These are phyloP conservation scores for Falco concolor DNA, from an alignment of 2,797 vertebrate species.

Conservation along the genomic window DNA sequence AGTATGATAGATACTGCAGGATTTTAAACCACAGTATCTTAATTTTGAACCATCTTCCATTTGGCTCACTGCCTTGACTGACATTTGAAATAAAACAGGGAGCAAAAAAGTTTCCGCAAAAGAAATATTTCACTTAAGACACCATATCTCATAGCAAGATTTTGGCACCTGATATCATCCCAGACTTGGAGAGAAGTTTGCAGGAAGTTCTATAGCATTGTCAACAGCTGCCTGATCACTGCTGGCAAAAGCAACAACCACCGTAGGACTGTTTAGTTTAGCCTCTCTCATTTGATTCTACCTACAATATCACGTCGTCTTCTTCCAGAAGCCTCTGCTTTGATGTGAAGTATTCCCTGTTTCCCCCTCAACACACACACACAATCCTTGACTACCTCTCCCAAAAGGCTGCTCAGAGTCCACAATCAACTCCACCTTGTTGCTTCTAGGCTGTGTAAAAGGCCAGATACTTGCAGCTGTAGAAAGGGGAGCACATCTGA, in stretches of 20 bases:
- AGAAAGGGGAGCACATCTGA: neutral
- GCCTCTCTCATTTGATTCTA: neutral
- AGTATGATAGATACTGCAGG: neutral
- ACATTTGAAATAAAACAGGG: constrained; percentile 20
- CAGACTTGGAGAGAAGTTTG: neutral
- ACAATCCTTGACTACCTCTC: neutral
- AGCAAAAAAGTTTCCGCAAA: neutral
- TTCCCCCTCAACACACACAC: too few species aligned
- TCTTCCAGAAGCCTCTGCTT: neutral
- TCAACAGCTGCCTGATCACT: neutral
- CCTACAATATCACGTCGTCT: neutral
- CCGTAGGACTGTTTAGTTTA: neutral
- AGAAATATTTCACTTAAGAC: neutral
- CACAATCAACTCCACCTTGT: neutral
- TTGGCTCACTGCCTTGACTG: neutral
- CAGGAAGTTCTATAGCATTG: neutral
- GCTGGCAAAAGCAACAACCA: neutral
- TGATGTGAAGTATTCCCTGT: neutral
- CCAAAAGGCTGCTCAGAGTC: neutral
- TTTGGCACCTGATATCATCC: neutral
- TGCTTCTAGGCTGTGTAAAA: neutral
- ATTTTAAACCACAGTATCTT: neutral
- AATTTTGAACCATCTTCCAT: neutral
- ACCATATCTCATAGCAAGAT: neutral
- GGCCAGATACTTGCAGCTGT: neutral